Base-by-base conservation (phyloP, 2,113 vertebrate species). In the Circaetus cinerascens region DNA sequence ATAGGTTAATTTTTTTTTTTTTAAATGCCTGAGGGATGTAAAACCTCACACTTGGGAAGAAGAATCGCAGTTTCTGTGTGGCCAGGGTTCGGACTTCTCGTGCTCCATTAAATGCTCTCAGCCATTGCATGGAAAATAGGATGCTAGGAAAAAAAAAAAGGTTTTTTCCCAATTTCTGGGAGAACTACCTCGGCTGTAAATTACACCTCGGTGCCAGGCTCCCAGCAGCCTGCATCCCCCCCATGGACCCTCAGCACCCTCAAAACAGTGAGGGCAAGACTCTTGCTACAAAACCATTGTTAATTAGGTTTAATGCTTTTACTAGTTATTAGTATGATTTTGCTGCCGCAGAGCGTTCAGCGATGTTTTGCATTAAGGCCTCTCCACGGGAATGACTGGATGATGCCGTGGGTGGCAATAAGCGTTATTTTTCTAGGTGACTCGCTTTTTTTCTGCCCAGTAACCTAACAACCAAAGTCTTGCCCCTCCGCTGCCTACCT, bases 281-380 rank as follows among this genome's bases (percentile, higher is more conserved):
- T 82, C 56, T 12, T 40, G 29, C 62, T 94, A 23, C 53, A 60
- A 85, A 90, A 2, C 30, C 71, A 29, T 15, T 46, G 29, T 29
- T 90, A 48, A 76, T 79, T 26, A 53, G 36, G 43, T 30, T 64
- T 26, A 40, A 60, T 38, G 66, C 15, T 81, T 89, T 78, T 29
- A 34, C 50, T 16, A 15, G 51, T 63, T 74, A 63, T 51, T 84
- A n/a, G 40, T 2, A 53, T 10, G 68, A 78, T 66, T 75, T 48
- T 87, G 40, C 89, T 84, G 86, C 72, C 0, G 0, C 3, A 0
- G 81, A 75, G 59, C 0, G 0, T 23, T 93, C 2, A 3, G 80
- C 1, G 3, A 71, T 57, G 51, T 11, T 93, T 38, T 26, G 62
- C 1, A 7, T 45, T 64, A 74, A 55, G 56, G 23, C 26, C 53